A percentile compares a stretch with the other conserved stretches of the same genome.
Evolutionary conservation across 2,113 vertebrate species (phyloP).

Genomic region (Amphiprion percula): DNA sequence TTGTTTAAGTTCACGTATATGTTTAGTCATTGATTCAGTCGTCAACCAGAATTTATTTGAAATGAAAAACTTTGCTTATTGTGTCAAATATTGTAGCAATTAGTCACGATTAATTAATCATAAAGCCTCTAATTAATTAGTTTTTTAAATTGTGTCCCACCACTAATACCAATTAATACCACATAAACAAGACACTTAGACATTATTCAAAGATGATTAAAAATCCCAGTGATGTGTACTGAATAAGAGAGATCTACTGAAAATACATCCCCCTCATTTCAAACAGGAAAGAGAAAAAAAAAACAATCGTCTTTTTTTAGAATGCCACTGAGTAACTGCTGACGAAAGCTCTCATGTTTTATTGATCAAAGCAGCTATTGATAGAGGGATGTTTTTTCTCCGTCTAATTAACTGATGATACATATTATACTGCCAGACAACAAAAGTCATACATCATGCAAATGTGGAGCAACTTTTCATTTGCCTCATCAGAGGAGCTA

Average conservation of each 20-base stretch:
- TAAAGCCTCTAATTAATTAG: too few relatives aligned
- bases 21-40: too few relatives aligned
- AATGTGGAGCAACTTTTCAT: conserved; percentile 72
- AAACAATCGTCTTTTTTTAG: conserved; percentile 7
- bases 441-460: conserved; percentile 59
- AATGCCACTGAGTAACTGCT: conserved; percentile 38
- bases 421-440: conserved; percentile 58
- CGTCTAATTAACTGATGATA: conserved; percentile 70
- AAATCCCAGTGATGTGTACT: neutral
- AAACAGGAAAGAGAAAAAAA: neutral
- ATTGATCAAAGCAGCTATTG: conserved; percentile 70
- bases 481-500: conserved; percentile 58
- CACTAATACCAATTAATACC: conserved; percentile 2
- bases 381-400: conserved; percentile 51
- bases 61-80: too few relatives aligned
- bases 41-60: too few relatives aligned
- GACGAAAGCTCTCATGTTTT: conserved; percentile 68
- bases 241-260: neutral
- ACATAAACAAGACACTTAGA: neutral
- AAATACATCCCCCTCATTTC: neutral
- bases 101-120: too few relatives aligned
- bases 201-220: conserved; percentile 18
- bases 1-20: too few relatives aligned
- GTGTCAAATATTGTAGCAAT: too few relatives aligned
- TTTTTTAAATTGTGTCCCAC: too few relatives aligned